phyloP scores from a whole-genome alignment of 2,113 vertebrate genomes.

The Phaethornis superciliosus region DNA sequence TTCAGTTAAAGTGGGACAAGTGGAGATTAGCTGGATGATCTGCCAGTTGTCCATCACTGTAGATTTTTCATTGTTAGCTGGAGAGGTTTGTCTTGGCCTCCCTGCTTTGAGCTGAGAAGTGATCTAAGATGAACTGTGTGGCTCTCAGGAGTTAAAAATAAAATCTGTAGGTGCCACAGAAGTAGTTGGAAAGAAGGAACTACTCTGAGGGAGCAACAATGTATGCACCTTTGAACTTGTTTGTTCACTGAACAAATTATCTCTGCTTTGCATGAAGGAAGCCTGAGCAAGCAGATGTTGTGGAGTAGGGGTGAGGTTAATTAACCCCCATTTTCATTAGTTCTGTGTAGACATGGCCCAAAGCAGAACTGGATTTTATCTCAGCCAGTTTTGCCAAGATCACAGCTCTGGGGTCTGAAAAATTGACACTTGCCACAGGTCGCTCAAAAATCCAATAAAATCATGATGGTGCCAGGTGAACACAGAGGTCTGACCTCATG shows the following conservation, averaged over 20 bases:
- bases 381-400: background rate
- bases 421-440: background rate
- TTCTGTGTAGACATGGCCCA: background rate
- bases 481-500: background rate
- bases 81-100: constrained; percentile 41
- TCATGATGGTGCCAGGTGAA: background rate
- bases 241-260: background rate
- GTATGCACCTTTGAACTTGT: no score
- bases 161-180: background rate
- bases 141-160: background rate
- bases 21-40: constrained; percentile 53
- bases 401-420: background rate
- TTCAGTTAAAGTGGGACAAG: constrained; percentile 49
- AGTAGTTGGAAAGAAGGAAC: background rate
- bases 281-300: background rate
- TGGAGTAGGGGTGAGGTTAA: background rate
- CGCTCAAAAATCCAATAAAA: background rate
- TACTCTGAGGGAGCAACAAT: rapidly evolving
- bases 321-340: background rate
- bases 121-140: background rate
- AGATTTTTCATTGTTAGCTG: constrained; percentile 9
- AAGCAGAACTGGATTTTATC: background rate
- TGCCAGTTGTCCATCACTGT: background rate
- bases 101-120: background rate
- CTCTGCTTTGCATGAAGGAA: background rate